Conservation (phyloP, 2,113 vertebrate genomes). For the Pavo muticus region DNA sequence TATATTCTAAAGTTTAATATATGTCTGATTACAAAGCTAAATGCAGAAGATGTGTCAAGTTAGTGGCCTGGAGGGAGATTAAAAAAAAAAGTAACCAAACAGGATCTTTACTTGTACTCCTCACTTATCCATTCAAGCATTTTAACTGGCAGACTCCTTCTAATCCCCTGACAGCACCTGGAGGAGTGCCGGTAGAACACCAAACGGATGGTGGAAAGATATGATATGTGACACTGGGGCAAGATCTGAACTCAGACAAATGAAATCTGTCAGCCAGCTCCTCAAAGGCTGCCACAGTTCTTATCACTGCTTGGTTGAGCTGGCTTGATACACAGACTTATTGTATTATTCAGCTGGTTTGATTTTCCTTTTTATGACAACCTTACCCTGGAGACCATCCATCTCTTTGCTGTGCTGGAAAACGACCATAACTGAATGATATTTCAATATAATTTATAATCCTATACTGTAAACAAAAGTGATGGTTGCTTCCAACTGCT, state of each 20-base stretch:
- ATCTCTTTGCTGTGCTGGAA: slow-evolving; percentile 79
- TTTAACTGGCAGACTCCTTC: slow-evolving; percentile 56
- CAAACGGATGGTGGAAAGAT: slow-evolving; percentile 51
- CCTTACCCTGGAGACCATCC: slow-evolving; percentile 82
- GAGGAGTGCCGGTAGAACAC: slow-evolving; percentile 65
- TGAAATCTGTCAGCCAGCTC: slow-evolving; percentile 83
- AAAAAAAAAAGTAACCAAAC: not conserved
- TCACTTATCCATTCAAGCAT: slow-evolving; percentile 54
- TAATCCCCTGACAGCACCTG: slow-evolving; percentile 73
- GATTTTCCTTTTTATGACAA: slow-evolving; percentile 86
- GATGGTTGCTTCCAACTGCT: slow-evolving; percentile 53
- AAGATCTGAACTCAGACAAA: slow-evolving; percentile 81
- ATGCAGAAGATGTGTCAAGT: not conserved
- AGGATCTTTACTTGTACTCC: not conserved
- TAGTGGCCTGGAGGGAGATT: not conserved
- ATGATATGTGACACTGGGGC: slow-evolving; percentile 76
- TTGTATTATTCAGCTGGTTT: slow-evolving; percentile 83
- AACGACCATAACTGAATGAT: slow-evolving; percentile 75
- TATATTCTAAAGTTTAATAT: not conserved
- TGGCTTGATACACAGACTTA: slow-evolving; percentile 78
- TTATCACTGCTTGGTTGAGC: slow-evolving; percentile 78
- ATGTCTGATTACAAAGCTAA: not conserved
- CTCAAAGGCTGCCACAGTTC: slow-evolving; percentile 80
- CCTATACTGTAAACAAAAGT: slow-evolving; percentile 70
- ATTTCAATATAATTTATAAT: slow-evolving; percentile 79